Percentiles rank a stretch among this genome's conserved stretches.
These are phyloP conservation scores for Oikopleura dioica DNA, from an alignment of 23 tunicate genomes.

Conservation along the genomic window DNA sequence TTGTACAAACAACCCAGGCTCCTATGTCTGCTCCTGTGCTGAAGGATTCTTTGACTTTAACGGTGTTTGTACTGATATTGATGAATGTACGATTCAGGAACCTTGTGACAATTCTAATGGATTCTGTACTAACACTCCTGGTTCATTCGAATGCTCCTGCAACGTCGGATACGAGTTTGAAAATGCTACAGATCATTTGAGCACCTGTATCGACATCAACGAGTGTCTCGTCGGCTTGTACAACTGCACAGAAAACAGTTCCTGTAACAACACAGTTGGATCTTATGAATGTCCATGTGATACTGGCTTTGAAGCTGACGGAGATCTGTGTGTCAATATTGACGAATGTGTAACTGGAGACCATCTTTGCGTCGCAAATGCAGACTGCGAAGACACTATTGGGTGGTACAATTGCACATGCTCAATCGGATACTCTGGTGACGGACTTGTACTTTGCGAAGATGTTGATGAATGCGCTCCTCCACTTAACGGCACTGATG, in stretches of 20 bases:
- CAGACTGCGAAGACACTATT: background rate
- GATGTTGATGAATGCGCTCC: background rate
- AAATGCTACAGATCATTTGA: background rate
- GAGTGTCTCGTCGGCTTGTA: slow-evolving; percentile 17
- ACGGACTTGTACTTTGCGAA: background rate
- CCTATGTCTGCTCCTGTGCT: background rate
- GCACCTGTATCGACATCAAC: slow-evolving; percentile 15
- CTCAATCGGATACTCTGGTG: background rate
- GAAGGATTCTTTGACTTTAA: background rate
- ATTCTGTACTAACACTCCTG: background rate
- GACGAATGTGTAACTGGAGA: background rate
- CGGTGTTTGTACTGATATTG: background rate
- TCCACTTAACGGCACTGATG: background rate
- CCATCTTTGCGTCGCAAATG: background rate
- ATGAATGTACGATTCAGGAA: background rate
- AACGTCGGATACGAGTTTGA: background rate
- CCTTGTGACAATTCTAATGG: background rate
- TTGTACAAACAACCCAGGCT: background rate
- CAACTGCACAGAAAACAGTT: slow-evolving; percentile 19
- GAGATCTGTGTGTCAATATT: background rate
- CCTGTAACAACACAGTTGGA: slow-evolving; percentile 20
- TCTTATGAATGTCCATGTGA: background rate
- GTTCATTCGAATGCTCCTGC: background rate
- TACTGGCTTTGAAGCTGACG: background rate
- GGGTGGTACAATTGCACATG: background rate